Evolutionary conservation across 1,140 invertebrate genomes (phyloP).

Genomic region (Leptonema lineaticorne): DNA sequence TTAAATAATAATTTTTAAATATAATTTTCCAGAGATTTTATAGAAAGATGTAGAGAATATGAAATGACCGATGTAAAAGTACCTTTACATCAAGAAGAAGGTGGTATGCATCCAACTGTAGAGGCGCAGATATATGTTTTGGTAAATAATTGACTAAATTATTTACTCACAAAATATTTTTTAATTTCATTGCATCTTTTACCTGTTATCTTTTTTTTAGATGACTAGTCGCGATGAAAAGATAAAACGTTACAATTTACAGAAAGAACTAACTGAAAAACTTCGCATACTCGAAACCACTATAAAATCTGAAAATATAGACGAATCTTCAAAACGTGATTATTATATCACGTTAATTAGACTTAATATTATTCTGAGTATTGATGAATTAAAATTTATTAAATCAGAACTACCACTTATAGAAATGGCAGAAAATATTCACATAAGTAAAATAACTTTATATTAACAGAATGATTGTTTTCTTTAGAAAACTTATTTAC

Average conservation of each 20-base stretch:
- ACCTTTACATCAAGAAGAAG: conserved; percentile 46
- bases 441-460: conserved; percentile 45
- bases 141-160: conserved; percentile 41
- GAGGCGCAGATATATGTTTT: conserved; percentile 48
- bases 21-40: conserved; percentile 65
- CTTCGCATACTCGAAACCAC: conserved; percentile 65
- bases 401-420: conserved; percentile 72
- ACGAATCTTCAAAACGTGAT: conserved; percentile 80
- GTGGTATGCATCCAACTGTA: conserved; percentile 44
- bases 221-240: conserved; percentile 56
- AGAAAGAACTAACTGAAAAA: conserved; percentile 76
- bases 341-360: conserved; percentile 81
- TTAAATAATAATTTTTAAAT: neutral
- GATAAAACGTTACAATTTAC: conserved; percentile 76
- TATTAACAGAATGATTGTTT: neutral
- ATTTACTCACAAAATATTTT: neutral
- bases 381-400: conserved; percentile 78
- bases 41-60: conserved; percentile 78
- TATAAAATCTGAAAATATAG: conserved; percentile 64
- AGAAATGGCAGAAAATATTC: conserved; percentile 66
- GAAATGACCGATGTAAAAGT: conserved; percentile 66
- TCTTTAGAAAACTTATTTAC: neutral
- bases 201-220: no score
- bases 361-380: conserved; percentile 69
- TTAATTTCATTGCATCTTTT: neutral